Evolutionary conservation across 2,888 invertebrate species (phyloP).

Genomic region (Dichetophora obliterata): DNA sequence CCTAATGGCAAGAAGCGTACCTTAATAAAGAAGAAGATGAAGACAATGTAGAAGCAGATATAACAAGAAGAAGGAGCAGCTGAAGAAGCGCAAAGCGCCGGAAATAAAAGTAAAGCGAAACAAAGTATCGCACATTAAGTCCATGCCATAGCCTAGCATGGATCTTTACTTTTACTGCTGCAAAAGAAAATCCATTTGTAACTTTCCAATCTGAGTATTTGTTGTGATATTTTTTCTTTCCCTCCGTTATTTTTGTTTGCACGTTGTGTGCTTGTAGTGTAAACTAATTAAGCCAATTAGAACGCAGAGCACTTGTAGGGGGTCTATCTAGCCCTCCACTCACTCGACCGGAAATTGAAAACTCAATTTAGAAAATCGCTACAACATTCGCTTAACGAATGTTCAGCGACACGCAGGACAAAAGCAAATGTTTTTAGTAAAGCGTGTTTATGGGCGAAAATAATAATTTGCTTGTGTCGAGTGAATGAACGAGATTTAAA

Average conservation of each 20-base stretch:
- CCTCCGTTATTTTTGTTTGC: neutral
- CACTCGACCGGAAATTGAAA: slow-evolving; percentile 10
- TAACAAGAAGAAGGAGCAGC: neutral
- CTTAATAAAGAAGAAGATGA: neutral
- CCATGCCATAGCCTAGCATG: neutral
- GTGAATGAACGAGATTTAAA: neutral
- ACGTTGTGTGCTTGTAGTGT: neutral
- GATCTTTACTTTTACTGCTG: neutral
- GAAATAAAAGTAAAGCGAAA: neutral
- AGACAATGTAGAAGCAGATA: too few relatives aligned
- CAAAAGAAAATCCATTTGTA: neutral
- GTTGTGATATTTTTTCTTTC: neutral
- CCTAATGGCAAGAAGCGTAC: neutral
- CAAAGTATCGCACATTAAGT: neutral
- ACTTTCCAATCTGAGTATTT: neutral
- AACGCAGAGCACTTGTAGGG: neutral
- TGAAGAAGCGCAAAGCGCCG: neutral
- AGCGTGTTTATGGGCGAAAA: slow-evolving; percentile 6
- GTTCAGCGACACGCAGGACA: neutral
- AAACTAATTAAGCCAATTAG: slow-evolving; percentile 13
- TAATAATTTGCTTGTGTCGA: neutral
- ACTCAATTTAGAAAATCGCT: slow-evolving; percentile 10
- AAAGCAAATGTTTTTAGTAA: neutral
- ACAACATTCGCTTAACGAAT: neutral
- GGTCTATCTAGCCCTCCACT: neutral